Base-by-base conservation (phyloP, 2,888 invertebrate genomes). In the Epiperipatus broadwayi region DNA sequence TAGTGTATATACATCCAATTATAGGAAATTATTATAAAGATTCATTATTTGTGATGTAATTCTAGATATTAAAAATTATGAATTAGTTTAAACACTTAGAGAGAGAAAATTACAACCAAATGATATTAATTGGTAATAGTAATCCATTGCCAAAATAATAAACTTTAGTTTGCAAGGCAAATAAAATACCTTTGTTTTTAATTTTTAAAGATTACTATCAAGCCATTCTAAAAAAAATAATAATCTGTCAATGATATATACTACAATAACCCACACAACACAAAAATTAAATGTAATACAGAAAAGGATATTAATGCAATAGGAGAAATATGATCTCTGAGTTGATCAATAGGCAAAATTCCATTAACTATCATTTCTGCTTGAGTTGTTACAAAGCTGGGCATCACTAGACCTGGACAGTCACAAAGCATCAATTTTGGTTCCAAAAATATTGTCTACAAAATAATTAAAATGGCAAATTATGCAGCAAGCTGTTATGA, bases 361-460 rank as follows among this genome's bases (percentile, higher is more conserved):
- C 97, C 95, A 49, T 84, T 85, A 2, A 93, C 62, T 45, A 95
- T 70, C 72, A 99, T 77, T 49, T 97, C 93, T 0, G 91, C 87
- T 59, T 81, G 79, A 1, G 89, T 85, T 30, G 78, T 73, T 2
- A 93, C 83, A 58, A 95, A 91, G 39, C 85, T 85, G 2, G 97
- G 97, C 76, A 95, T 80, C 37, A 97, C 95, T 35, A 99, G 64
- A 1, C 95, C 95, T 1, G 97, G 97, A 54, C 97, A 97, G 64
- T 97, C 97, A 55, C 95, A 83, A 18, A 99, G 59, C 47, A 87
- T 63, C 30, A 93, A 56, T 45, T 79, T 73, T 1, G 70, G 66
- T 38, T 80, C 78, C 44, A 93, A 58, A 46, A 69, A 76, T 8
- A 91, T 58, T 0, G 91, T 89, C 67, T 93, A 78, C n/a, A 52